These are phyloP conservation scores for Euphonia xanthogaster DNA, from an alignment of 2,797 vertebrate species.

Conservation along the genomic window DNA sequence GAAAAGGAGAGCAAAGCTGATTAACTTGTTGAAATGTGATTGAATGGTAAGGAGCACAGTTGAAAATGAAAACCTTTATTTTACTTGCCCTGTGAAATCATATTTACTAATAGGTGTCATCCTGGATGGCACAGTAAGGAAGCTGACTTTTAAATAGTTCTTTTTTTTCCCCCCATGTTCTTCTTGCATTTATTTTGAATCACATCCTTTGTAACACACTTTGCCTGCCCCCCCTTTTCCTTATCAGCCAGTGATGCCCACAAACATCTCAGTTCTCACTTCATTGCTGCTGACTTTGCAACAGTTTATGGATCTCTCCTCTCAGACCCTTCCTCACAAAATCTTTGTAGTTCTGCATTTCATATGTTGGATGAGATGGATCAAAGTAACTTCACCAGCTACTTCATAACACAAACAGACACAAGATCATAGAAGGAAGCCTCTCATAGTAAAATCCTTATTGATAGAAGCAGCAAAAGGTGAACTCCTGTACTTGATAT, in stretches of 20 bases:
- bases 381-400: not conserved
- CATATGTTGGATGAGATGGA: not conserved
- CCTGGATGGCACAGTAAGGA: not conserved
- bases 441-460: not conserved
- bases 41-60: fast-evolving
- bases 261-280: not conserved
- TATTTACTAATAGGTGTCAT: not conserved
- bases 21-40: not conserved
- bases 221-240: not conserved
- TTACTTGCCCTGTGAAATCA: not conserved
- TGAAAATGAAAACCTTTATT: not conserved
- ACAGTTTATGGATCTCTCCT: not conserved
- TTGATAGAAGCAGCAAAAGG: not conserved
- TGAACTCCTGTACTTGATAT: not conserved
- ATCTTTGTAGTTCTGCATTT: not conserved
- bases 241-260: not conserved
- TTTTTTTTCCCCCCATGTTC: fast-evolving
- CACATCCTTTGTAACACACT: not conserved
- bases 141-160: fast-evolving
- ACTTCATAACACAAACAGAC: not conserved
- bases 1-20: not conserved
- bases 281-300: not conserved
- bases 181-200: not conserved
- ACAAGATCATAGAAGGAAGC: not conserved
- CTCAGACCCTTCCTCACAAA: not conserved